Percentiles rank a stretch among this genome's conserved stretches.
Evolutionary conservation across 2,113 vertebrate genomes (phyloP).

Genomic region (Corythoichthys intestinalis): DNA sequence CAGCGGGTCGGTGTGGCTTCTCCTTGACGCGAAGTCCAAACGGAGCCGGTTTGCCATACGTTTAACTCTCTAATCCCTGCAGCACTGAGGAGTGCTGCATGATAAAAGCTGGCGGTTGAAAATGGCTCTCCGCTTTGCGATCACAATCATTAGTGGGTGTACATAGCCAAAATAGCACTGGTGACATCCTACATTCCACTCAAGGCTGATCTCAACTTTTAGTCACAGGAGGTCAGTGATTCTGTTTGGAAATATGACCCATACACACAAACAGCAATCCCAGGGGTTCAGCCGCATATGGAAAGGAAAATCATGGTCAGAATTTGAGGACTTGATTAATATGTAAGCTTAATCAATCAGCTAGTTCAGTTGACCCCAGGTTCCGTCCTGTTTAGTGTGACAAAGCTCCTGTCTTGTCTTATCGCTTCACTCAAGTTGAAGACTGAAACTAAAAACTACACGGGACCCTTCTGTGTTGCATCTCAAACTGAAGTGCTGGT

Average conservation of each 20-base stretch:
- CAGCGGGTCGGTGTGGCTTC: constrained; percentile 89
- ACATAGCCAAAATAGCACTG: constrained; percentile 77
- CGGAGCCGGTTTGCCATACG: constrained; percentile 88
- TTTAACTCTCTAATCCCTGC: constrained; percentile 80
- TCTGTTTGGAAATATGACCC: constrained; percentile 61
- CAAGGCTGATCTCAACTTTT: constrained; percentile 64
- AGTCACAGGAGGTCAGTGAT: constrained; percentile 65
- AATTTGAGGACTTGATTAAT: constrained; percentile 52
- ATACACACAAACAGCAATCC: constrained; percentile 67
- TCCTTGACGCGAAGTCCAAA: constrained; percentile 87
- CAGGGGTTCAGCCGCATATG: constrained; percentile 65
- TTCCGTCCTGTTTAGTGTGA: constrained; percentile 60
- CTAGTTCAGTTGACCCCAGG: constrained; percentile 59
- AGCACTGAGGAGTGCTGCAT: constrained; percentile 61
- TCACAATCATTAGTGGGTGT: constrained; percentile 74
- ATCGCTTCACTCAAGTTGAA: constrained; percentile 19
- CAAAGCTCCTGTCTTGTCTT: constrained; percentile 29
- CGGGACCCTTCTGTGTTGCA: constrained; percentile 51
- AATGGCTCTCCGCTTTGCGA: constrained; percentile 74
- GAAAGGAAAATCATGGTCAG: constrained; percentile 65
- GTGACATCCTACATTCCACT: constrained; percentile 75
- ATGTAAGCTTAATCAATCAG: constrained; percentile 15
- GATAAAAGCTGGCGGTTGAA: constrained; percentile 57
- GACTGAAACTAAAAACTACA: constrained; percentile 53
- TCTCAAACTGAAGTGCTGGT: constrained; percentile 58